phyloP scores from a whole-genome alignment of 2,888 invertebrate genomes.

The Drosophila mulleri region DNA sequence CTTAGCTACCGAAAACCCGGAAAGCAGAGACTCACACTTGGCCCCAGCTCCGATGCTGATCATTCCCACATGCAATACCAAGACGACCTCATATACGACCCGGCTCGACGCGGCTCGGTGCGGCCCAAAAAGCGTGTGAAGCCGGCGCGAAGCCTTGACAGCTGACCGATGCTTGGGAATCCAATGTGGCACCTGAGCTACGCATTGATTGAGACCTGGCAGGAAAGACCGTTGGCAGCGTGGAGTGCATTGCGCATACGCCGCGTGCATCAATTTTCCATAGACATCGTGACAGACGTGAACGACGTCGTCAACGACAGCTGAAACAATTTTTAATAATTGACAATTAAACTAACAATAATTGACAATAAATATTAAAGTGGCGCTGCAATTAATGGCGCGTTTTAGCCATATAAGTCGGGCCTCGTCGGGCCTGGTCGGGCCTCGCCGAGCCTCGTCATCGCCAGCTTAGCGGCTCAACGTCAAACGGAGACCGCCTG shows the following conservation, averaged over 20 bases:
- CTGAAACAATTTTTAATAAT: slow-evolving; percentile 70
- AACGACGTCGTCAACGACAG: slow-evolving; percentile 15
- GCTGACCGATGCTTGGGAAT: slow-evolving; percentile 52
- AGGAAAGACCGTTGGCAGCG: not conserved
- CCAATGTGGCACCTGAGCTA: slow-evolving; percentile 67
- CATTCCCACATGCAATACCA: slow-evolving; percentile 18
- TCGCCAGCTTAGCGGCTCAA: slow-evolving; percentile 49
- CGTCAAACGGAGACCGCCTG: slow-evolving; percentile 53
- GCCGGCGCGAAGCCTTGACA: slow-evolving; percentile 49
- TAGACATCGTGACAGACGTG: slow-evolving; percentile 21
- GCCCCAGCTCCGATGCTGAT: slow-evolving; percentile 41
- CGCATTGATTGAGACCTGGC: slow-evolving; percentile 62
- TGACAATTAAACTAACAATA: slow-evolving; percentile 79
- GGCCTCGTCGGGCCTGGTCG: slow-evolving; percentile 37
- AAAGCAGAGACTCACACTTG: slow-evolving; percentile 20
- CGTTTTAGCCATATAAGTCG: slow-evolving; percentile 75
- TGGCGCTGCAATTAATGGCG: slow-evolving; percentile 73
- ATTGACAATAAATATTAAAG: slow-evolving; percentile 80
- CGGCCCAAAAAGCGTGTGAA: slow-evolving; percentile 48
- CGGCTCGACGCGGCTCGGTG: not conserved
- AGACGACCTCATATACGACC: not conserved
- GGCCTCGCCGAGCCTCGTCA: slow-evolving; percentile 21
- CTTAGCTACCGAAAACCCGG: not conserved
- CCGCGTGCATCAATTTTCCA: slow-evolving; percentile 50
- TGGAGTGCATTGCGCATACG: slow-evolving; percentile 64